phyloP scores from a whole-genome alignment of 2,888 invertebrate species.

The Lithophane semibrunnea region DNA sequence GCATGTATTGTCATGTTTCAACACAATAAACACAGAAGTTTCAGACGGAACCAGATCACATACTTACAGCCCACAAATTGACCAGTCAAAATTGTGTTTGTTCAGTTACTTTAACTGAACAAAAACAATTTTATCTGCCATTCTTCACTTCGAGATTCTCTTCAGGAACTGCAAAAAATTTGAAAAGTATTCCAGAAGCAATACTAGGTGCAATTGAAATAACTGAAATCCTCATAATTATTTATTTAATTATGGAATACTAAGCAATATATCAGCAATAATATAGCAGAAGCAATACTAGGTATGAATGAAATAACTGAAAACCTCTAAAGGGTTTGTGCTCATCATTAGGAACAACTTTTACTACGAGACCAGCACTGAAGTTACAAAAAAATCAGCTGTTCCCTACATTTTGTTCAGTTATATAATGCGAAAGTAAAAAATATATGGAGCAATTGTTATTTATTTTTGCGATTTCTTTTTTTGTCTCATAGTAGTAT shows the following conservation, averaged over 20 bases:
- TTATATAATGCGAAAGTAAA: neutral
- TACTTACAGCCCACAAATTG: constrained; percentile 27
- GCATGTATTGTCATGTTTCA: neutral
- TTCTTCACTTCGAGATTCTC: neutral
- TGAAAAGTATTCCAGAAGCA: constrained; percentile 3
- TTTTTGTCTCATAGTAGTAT: too few relatives aligned
- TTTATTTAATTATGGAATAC: too few relatives aligned
- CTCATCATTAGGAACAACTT: neutral
- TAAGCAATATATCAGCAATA: too few relatives aligned
- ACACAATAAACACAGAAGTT: constrained; percentile 1
- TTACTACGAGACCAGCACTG: neutral
- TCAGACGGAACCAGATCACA: constrained; percentile 32
- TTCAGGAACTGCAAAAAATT: constrained; percentile 4
- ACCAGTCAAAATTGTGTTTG: too few relatives aligned
- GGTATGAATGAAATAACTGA: neutral
- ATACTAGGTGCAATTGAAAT: neutral
- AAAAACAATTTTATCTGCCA: constrained; percentile 10
- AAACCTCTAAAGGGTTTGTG: too few relatives aligned
- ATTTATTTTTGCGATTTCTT: neutral
- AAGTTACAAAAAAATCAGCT: neutral
- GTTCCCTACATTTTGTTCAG: neutral
- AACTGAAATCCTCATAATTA: too few relatives aligned
- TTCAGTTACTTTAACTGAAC: too few relatives aligned
- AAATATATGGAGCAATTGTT: too few relatives aligned
- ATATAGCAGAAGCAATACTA: neutral